Conservation (phyloP, 2,888 invertebrate species). For the Tetranychus truncatus region DNA sequence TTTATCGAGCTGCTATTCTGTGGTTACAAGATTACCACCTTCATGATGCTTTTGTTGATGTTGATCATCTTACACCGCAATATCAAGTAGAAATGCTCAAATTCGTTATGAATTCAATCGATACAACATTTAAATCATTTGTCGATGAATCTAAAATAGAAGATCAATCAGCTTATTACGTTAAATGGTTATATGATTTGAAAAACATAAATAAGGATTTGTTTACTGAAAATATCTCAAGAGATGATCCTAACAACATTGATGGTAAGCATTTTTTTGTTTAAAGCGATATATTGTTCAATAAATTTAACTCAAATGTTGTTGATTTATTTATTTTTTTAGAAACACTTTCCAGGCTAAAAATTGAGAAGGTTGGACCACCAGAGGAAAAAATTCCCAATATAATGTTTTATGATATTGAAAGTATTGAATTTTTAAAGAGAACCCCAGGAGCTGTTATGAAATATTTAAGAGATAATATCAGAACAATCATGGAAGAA, state of each 20-base stretch:
- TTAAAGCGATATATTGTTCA: background rate
- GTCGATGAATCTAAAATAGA: background rate
- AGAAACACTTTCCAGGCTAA: background rate
- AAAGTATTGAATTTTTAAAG: background rate
- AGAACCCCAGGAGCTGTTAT: background rate
- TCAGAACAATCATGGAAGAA: constrained; percentile 19
- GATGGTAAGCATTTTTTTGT: background rate
- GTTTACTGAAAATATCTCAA: background rate
- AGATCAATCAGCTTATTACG: background rate
- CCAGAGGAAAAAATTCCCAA: constrained; percentile 5
- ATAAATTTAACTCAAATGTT: background rate
- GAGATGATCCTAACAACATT: background rate
- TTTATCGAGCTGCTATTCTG: constrained; percentile 17
- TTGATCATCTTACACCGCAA: constrained; percentile 18
- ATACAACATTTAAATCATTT: background rate
- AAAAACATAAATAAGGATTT: background rate
- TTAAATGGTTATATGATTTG: constrained; percentile 9
- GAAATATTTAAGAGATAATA: constrained; percentile 7
- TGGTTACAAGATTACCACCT: constrained; percentile 22
- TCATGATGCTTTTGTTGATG: constrained; percentile 20
- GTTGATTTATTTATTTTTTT: background rate
- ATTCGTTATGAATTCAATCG: constrained; percentile 8
- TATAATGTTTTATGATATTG: constrained; percentile 6
- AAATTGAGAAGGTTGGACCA: background rate
- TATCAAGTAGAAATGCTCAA: constrained; percentile 18